Evolutionary conservation across 2,797 vertebrate species (phyloP).

Genomic region (Microchirus variegatus): DNA sequence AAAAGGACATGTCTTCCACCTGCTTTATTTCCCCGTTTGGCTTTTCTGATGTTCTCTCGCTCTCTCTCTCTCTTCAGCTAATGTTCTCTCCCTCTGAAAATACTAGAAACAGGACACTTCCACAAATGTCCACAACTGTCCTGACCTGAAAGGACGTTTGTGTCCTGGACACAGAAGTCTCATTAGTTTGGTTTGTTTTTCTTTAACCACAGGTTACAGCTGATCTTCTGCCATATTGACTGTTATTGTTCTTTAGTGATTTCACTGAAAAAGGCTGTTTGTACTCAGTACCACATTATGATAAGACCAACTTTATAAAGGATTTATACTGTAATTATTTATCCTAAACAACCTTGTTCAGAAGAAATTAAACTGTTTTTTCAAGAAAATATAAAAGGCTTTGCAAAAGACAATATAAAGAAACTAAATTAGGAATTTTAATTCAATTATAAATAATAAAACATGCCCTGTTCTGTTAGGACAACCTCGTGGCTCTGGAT

Average conservation of each 20-base stretch:
- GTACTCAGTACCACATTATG: slow-evolving; percentile 4
- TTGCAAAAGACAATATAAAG: too few species aligned
- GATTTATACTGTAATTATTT: not conserved
- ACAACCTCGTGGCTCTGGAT: too few species aligned
- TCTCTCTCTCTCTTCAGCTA: not conserved
- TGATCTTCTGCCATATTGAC: slow-evolving; percentile 37
- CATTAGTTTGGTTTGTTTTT: not conserved
- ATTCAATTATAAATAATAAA: too few species aligned
- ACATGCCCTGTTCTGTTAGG: too few species aligned
- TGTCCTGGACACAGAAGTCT: not conserved
- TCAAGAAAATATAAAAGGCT: too few species aligned
- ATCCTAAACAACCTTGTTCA: too few species aligned
- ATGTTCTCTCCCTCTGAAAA: slow-evolving; percentile 25
- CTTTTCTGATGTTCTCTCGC: slow-evolving; percentile 10
- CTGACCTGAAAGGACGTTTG: not conserved
- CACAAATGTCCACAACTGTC: not conserved
- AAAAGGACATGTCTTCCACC: slow-evolving; percentile 76
- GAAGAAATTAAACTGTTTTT: too few species aligned
- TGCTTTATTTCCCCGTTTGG: slow-evolving; percentile 32
- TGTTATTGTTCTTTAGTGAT: slow-evolving; percentile 43
- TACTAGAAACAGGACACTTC: not conserved
- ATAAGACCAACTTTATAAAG: not conserved
- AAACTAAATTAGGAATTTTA: too few species aligned
- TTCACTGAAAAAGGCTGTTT: slow-evolving; percentile 7
- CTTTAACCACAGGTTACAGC: slow-evolving; percentile 9